Evolutionary conservation across 2,113 vertebrate species (phyloP).

Genomic region (Hippocampus comes): DNA sequence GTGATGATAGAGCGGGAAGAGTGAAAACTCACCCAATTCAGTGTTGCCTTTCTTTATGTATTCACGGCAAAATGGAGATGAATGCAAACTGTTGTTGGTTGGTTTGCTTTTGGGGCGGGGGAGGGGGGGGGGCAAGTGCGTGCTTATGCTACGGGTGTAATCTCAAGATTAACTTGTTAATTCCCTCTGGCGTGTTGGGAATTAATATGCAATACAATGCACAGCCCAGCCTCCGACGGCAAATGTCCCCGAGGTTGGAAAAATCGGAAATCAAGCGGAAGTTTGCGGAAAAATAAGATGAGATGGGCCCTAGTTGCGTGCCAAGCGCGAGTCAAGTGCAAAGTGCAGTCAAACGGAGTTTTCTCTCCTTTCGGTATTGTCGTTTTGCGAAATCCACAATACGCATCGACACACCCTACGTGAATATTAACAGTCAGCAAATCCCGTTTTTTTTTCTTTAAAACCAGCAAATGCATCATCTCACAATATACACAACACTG

Average conservation of each 20-base stretch:
- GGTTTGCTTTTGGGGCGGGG: not conserved
- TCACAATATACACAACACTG: too few species aligned
- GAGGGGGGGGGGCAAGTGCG: not conserved
- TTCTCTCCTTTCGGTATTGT: too few species aligned
- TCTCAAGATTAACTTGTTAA: not conserved
- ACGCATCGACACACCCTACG: too few species aligned
- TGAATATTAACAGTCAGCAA: too few species aligned
- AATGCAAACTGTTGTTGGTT: constrained; percentile 3
- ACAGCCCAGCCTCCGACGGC: not conserved
- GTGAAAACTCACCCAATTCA: constrained; percentile 11
- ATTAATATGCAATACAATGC: not conserved
- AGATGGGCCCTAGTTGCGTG: too few species aligned
- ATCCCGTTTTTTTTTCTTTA: too few species aligned
- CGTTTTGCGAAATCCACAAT: too few species aligned
- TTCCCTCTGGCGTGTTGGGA: constrained; percentile 1
- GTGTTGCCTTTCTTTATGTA: constrained; percentile 5
- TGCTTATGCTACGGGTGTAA: not conserved
- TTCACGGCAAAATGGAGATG: not conserved
- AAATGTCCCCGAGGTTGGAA: not conserved
- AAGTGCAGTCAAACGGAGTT: too few species aligned
- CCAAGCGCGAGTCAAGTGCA: too few species aligned
- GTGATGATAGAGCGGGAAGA: constrained; percentile 33
- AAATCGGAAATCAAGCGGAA: not conserved
- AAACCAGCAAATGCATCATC: too few species aligned
- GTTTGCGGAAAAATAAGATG: not conserved